phyloP scores from a whole-genome alignment of 2,888 invertebrate genomes.

The Drosophila demipolita region DNA sequence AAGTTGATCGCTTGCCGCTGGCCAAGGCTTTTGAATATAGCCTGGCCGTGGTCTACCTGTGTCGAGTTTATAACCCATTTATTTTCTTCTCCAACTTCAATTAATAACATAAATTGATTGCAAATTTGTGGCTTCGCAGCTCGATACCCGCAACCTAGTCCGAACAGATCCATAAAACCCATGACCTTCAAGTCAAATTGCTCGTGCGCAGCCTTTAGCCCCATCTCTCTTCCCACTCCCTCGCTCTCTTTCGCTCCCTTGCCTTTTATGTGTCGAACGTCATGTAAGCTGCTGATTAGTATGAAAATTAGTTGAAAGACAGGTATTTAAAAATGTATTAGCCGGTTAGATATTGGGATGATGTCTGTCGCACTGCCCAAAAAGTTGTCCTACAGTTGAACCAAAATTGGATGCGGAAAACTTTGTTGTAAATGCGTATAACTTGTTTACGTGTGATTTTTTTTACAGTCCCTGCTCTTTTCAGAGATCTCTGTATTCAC shows the following conservation, averaged over 20 bases:
- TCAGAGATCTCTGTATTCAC: constrained; percentile 42
- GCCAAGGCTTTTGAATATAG: constrained; percentile 16
- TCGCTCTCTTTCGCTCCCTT: background rate
- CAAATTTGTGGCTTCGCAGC: constrained; percentile 20
- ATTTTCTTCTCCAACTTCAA: constrained; percentile 14
- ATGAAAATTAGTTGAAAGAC: constrained; percentile 48
- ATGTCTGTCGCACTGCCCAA: constrained; percentile 15
- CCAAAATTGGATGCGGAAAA: constrained; percentile 56
- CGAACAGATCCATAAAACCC: constrained; percentile 23
- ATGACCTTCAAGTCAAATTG: constrained; percentile 41
- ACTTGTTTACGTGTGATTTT: constrained; percentile 72
- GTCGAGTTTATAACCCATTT: constrained; percentile 27
- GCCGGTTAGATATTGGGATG: constrained; percentile 32
- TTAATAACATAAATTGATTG: constrained; percentile 52
- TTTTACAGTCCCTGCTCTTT: constrained; percentile 21
- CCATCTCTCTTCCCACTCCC: background rate
- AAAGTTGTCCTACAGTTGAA: constrained; percentile 53
- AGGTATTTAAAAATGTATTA: constrained; percentile 46
- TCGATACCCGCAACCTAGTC: background rate
- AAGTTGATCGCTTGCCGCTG: constrained; percentile 9
- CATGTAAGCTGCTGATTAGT: constrained; percentile 32
- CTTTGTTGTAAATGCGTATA: constrained; percentile 79
- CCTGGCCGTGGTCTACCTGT: constrained; percentile 1
- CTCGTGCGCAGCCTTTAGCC: constrained; percentile 22
- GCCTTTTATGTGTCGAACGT: background rate